Percentiles rank a stretch among this genome's conserved stretches.
These are phyloP conservation scores for Pseudomyrmex gracilis DNA, from an alignment of 1,140 invertebrate species.

Conservation along the genomic window DNA sequence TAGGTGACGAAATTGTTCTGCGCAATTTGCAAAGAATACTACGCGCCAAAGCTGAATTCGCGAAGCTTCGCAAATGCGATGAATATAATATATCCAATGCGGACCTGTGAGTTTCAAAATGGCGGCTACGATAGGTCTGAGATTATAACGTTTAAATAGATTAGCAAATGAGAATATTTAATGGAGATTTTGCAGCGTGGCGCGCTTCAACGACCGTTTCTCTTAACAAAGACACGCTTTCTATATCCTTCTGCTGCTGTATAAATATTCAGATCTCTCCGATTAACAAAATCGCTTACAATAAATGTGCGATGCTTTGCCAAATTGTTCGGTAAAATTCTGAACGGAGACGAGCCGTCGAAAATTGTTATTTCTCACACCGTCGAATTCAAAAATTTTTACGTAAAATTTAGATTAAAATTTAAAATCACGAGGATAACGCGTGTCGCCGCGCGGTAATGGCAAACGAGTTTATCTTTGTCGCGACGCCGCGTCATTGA, in stretches of 20 bases:
- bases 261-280: neutral
- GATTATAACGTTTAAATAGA: constrained; percentile 53
- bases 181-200: neutral
- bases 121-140: constrained; percentile 38
- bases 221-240: constrained; percentile 67
- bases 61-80: neutral
- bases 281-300: neutral
- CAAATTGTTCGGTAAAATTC: neutral
- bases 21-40: neutral
- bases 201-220: neutral
- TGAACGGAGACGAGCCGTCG: neutral
- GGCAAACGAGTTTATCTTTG: neutral
- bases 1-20: neutral
- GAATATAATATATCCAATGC: constrained; percentile 58
- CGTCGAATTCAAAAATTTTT: too few species aligned
- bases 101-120: constrained; percentile 70
- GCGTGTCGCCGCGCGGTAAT: neutral
- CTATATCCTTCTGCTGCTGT: constrained; percentile 50
- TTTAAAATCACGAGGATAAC: neutral
- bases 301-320: neutral
- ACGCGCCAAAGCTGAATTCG: neutral
- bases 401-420: too few species aligned
- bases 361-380: too few species aligned
- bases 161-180: constrained; percentile 37
- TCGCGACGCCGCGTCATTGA: neutral